Percentiles rank a stretch among this genome's conserved stretches.
phyloP scores from a whole-genome alignment of 2,888 invertebrate genomes.

The Agelastica alni region DNA sequence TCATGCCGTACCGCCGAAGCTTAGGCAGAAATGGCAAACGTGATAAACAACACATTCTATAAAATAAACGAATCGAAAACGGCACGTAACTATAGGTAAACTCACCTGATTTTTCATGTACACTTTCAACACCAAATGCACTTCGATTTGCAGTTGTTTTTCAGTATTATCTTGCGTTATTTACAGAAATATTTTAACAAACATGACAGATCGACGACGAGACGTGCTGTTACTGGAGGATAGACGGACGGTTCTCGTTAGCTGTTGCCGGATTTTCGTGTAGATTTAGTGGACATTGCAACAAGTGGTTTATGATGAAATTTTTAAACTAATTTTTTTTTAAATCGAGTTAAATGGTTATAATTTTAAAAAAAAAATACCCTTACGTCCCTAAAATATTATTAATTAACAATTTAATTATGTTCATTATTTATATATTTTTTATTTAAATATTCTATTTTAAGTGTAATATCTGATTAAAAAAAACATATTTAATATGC shows the following conservation, averaged over 20 bases:
- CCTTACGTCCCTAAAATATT: too few relatives aligned
- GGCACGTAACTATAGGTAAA: neutral
- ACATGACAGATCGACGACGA: constrained; percentile 27
- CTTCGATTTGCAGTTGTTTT: neutral
- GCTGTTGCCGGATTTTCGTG: constrained; percentile 3
- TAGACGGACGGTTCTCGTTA: constrained; percentile 20
- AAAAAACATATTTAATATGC: too few relatives aligned
- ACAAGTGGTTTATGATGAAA: constrained; percentile 7
- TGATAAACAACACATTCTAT: constrained; percentile 11
- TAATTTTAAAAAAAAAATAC: too few relatives aligned
- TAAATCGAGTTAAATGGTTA: too few relatives aligned
- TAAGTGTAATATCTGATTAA: too few relatives aligned
- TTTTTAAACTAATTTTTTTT: too few relatives aligned
- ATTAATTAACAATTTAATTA: too few relatives aligned
- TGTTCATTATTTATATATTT: too few relatives aligned
- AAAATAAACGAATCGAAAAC: constrained; percentile 8
- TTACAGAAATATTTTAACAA: constrained; percentile 11
- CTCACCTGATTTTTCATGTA: constrained; percentile 16
- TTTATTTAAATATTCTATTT: too few relatives aligned
- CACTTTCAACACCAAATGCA: constrained; percentile 5
- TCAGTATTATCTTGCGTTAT: constrained; percentile 15
- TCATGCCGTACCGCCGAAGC: constrained; percentile 13
- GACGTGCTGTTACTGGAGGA: constrained; percentile 15
- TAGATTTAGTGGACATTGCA: neutral
- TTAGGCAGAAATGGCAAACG: constrained; percentile 20